Percentiles rank a stretch among this genome's conserved stretches.
Evolutionary conservation across 2,113 vertebrate species (phyloP).

Genomic region (Eublepharis macularius): DNA sequence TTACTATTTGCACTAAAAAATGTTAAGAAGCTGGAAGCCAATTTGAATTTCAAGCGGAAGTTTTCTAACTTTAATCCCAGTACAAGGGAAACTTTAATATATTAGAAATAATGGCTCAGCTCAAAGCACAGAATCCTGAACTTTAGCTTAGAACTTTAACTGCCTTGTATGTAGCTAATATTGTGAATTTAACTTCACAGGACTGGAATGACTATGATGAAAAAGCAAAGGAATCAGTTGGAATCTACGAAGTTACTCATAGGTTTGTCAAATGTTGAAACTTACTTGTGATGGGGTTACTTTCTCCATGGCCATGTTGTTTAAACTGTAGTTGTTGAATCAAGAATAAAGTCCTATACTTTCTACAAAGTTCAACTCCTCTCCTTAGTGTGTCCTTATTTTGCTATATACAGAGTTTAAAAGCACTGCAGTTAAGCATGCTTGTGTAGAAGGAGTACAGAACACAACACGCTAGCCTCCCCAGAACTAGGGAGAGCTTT

Average conservation of each 20-base stretch:
- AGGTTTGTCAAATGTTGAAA: slow-evolving; percentile 91
- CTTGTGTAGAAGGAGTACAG: not conserved
- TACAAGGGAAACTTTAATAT: not conserved
- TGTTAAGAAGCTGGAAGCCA: not conserved
- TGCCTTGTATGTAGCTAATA: slow-evolving; percentile 39
- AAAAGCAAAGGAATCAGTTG: slow-evolving; percentile 89
- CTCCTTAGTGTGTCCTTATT: not conserved
- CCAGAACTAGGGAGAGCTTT: not conserved
- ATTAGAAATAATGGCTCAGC: not conserved
- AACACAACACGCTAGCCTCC: not conserved
- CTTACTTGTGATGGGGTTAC: not conserved
- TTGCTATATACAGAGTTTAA: not conserved
- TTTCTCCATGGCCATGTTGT: slow-evolving; percentile 14
- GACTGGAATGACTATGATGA: slow-evolving; percentile 99
- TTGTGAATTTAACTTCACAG: slow-evolving; percentile 68
- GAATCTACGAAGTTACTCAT: slow-evolving; percentile 95
- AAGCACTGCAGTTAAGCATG: not conserved
- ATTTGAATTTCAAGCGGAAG: slow-evolving; percentile 2
- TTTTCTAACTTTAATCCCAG: not conserved
- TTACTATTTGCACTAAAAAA: not conserved
- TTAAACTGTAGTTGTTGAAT: slow-evolving; percentile 11
- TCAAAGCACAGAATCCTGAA: slow-evolving; percentile 1
- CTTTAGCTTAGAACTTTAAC: slow-evolving; percentile 16
- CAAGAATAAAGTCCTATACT: slow-evolving; percentile 44
- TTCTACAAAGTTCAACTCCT: not conserved